These are phyloP conservation scores for Rhinoraja longicauda DNA, from an alignment of 2,797 vertebrate species.

Conservation along the genomic window DNA sequence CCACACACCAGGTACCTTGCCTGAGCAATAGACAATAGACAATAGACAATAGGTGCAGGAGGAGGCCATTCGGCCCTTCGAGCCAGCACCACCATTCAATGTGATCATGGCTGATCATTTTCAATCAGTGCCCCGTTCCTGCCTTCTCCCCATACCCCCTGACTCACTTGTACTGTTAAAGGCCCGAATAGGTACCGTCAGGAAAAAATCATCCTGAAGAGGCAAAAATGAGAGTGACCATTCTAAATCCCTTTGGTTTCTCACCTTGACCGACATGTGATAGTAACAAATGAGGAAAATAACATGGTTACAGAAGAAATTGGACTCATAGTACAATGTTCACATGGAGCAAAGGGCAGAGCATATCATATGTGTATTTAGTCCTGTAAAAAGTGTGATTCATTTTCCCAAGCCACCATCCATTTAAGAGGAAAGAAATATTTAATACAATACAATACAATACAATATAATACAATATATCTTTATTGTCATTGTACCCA, in stretches of 20 bases:
- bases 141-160: no score
- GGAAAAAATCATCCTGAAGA: not conserved
- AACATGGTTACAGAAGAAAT: not conserved
- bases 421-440: no score
- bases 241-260: not conserved
- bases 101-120: no score
- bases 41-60: no score
- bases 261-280: not conserved
- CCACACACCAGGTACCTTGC: no score
- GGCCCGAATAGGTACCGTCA: not conserved
- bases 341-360: not conserved
- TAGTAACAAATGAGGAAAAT: not conserved
- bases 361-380: not conserved
- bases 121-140: no score
- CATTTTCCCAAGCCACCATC: not conserved
- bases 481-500: no score
- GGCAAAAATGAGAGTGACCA: not conserved
- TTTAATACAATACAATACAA: no score
- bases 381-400: not conserved
- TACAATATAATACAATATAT: no score
- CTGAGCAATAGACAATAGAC: no score
- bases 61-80: no score
- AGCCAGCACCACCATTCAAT: no score
- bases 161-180: not conserved
- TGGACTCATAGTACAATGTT: not conserved